phyloP scores from a whole-genome alignment of 1,140 invertebrate genomes.

The Lepidostoma basale region DNA sequence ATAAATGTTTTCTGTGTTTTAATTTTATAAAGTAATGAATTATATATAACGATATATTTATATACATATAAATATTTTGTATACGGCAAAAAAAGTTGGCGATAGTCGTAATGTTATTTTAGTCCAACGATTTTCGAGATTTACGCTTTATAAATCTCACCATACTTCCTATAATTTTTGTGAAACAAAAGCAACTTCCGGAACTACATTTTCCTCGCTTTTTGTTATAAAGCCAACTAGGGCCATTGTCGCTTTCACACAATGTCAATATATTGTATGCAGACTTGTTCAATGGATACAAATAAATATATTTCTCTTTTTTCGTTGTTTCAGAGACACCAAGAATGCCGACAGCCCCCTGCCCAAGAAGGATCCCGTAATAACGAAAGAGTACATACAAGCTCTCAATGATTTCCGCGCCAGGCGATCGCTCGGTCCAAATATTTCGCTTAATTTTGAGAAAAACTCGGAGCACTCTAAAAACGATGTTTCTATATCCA shows the following conservation, averaged over 20 bases:
- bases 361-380: slow-evolving; percentile 50
- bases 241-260: too few species aligned
- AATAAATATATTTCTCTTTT: background rate
- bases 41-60: too few species aligned
- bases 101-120: too few species aligned
- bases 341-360: background rate
- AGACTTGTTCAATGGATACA: too few species aligned
- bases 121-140: background rate
- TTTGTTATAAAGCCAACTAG: too few species aligned
- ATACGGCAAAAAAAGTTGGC: background rate
- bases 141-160: background rate
- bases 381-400: slow-evolving; percentile 57
- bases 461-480: background rate
- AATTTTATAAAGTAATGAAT: too few species aligned
- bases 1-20: too few species aligned
- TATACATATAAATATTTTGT: too few species aligned
- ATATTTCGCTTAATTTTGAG: background rate
- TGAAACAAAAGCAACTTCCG: background rate
- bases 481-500: slow-evolving; percentile 20
- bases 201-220: background rate
- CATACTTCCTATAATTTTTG: background rate
- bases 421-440: slow-evolving; percentile 49
- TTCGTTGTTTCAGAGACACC: slow-evolving; percentile 36
- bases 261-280: too few species aligned
- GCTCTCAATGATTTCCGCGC: slow-evolving; percentile 58